These are phyloP conservation scores for Platanista minor DNA, from an alignment of 2,113 vertebrate genomes.

Conservation along the genomic window DNA sequence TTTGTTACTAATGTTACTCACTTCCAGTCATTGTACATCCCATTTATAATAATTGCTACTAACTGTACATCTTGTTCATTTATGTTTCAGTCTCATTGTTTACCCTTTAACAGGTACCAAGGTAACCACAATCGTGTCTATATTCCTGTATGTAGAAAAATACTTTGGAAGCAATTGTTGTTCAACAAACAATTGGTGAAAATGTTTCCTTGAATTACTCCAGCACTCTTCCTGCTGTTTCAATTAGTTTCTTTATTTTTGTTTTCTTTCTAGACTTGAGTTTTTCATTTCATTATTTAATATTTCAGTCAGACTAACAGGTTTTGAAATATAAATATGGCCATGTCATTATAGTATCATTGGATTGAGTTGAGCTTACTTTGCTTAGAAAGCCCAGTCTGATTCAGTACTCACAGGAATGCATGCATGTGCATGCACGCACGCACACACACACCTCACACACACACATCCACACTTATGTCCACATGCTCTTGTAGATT, in stretches of 20 bases:
- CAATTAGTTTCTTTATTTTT: not conserved
- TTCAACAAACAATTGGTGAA: not conserved
- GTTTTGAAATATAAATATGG: not conserved
- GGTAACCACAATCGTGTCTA: not conserved
- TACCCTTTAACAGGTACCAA: not conserved
- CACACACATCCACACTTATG: no score
- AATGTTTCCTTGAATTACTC: not conserved
- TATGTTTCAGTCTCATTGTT: not conserved
- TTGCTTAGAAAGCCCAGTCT: not conserved
- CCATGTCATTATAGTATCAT: not conserved
- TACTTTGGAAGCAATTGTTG: not conserved
- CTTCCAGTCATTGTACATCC: not conserved
- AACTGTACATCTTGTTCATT: not conserved
- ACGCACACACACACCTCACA: not conserved
- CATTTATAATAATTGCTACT: not conserved
- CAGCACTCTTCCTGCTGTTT: not conserved
- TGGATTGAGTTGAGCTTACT: not conserved
- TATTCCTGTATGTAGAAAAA: not conserved
- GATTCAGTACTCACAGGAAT: not conserved
- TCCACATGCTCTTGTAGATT: not conserved
- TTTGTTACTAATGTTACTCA: accelerated
- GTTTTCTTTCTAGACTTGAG: not conserved
- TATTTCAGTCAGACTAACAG: not conserved
- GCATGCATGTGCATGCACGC: no score
- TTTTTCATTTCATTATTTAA: not conserved